Conservation (phyloP, 1,140 invertebrate genomes). For the Drosophila biarmipes region DNA sequence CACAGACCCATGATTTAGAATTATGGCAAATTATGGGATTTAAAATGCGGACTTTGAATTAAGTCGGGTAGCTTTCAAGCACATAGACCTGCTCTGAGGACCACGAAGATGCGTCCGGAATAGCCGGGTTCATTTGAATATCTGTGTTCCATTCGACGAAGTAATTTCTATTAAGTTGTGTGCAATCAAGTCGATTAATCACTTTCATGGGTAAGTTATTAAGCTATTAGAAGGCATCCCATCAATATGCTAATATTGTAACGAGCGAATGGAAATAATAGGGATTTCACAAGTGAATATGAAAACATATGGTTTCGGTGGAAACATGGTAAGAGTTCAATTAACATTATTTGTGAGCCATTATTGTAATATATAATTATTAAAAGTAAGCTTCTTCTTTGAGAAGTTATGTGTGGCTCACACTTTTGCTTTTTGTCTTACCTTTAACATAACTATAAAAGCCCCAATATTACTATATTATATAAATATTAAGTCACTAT, state of each 20-base stretch:
- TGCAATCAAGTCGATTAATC: constrained; percentile 22
- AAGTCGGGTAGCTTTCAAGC: not conserved
- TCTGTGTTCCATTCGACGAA: not conserved
- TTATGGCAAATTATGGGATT: not conserved
- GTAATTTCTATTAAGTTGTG: constrained; percentile 1
- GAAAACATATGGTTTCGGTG: not conserved
- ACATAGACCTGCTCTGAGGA: constrained; percentile 3
- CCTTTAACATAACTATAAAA: not conserved
- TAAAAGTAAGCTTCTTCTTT: too few species aligned
- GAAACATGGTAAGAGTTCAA: constrained; percentile 11
- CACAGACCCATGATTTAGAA: constrained; percentile 3
- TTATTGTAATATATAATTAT: not conserved
- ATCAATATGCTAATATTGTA: constrained; percentile 29
- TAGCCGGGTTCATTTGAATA: constrained; percentile 8
- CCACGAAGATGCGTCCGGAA: constrained; percentile 17
- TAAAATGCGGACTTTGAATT: not conserved
- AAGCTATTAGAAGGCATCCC: not conserved
- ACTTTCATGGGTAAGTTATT: not conserved
- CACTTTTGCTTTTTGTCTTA: constrained; percentile 22
- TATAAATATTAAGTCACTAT: not conserved
- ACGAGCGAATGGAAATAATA: not conserved
- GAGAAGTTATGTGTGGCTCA: too few species aligned
- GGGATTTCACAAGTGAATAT: not conserved
- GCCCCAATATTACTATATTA: constrained; percentile 15
- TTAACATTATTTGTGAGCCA: not conserved